Percentiles rank a stretch among this genome's conserved stretches.
Conservation (phyloP, 1,140 invertebrate species). For the Drusus annulatus region DNA sequence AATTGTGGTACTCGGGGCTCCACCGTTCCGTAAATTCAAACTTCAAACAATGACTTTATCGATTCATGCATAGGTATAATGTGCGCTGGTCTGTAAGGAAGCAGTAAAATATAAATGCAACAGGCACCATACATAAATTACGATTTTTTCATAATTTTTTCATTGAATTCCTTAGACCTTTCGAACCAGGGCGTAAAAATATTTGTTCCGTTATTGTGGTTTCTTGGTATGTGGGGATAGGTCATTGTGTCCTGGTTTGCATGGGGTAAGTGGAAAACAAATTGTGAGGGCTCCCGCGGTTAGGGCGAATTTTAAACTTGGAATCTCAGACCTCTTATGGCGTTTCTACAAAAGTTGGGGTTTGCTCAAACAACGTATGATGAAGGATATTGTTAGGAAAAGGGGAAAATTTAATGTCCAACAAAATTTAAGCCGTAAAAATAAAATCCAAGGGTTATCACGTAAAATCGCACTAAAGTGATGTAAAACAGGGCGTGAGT, state of each 20-base stretch:
- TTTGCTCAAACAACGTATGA: constrained; percentile 3
- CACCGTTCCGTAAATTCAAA: constrained; percentile 45
- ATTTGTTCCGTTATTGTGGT: background rate
- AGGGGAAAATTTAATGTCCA: background rate
- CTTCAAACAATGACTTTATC: constrained; percentile 49
- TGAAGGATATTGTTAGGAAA: background rate
- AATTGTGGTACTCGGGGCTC: constrained; percentile 38
- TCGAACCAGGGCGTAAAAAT: background rate
- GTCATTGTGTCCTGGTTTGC: constrained; percentile 14
- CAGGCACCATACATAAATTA: background rate
- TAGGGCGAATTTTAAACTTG: background rate
- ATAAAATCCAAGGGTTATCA: background rate
- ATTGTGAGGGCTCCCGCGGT: constrained; percentile 7
- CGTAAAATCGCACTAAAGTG: too few relatives aligned
- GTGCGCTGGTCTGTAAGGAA: constrained; percentile 31
- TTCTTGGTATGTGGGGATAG: background rate
- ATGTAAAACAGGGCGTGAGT: too few relatives aligned
- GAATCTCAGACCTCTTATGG: too few relatives aligned
- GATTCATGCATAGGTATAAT: constrained; percentile 50
- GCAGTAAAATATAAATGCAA: background rate
- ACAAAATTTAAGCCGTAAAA: background rate
- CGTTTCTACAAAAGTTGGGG: too few relatives aligned
- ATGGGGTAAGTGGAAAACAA: constrained; percentile 17
- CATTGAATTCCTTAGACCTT: background rate
- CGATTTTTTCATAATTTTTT: background rate